Conservation (phyloP, 2,113 vertebrate genomes). For the Cathartes aura region DNA sequence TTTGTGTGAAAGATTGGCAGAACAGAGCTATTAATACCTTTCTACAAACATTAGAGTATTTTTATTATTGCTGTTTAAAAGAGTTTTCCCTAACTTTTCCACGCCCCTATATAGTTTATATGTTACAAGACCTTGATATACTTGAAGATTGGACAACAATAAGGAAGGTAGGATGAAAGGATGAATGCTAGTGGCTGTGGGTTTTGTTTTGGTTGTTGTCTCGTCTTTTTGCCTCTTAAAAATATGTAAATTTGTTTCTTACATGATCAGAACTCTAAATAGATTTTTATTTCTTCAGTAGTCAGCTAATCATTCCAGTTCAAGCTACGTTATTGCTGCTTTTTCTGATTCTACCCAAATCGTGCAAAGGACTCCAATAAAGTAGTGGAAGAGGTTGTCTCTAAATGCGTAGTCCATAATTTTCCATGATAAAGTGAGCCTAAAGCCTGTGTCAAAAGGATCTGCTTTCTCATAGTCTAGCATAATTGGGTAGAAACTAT, state of each 20-base stretch:
- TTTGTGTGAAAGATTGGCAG: background rate
- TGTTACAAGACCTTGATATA: conserved; percentile 96
- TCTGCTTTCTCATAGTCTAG: background rate
- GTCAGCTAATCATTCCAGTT: background rate
- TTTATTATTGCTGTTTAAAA: background rate
- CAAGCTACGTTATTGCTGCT: background rate
- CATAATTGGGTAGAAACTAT: background rate
- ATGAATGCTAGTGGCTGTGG: background rate
- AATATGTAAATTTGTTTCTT: background rate
- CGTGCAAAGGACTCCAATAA: background rate
- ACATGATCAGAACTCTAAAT: background rate
- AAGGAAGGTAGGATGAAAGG: conserved; percentile 85
- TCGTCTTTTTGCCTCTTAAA: background rate
- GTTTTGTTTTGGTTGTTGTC: background rate
- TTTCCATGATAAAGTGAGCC: background rate
- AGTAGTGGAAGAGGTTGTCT: background rate
- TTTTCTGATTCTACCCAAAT: background rate
- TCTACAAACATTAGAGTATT: background rate
- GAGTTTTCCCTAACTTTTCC: conserved; percentile 77
- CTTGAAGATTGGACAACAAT: conserved; percentile 98
- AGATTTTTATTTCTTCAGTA: background rate
- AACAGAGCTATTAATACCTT: background rate
- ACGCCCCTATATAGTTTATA: conserved; percentile 99
- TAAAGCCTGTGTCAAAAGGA: background rate
- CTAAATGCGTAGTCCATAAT: background rate